A percentile compares a stretch with the other conserved stretches of the same genome.
Evolutionary conservation across 1,140 invertebrate species (phyloP).

Genomic region (Potamilus streckersoni): DNA sequence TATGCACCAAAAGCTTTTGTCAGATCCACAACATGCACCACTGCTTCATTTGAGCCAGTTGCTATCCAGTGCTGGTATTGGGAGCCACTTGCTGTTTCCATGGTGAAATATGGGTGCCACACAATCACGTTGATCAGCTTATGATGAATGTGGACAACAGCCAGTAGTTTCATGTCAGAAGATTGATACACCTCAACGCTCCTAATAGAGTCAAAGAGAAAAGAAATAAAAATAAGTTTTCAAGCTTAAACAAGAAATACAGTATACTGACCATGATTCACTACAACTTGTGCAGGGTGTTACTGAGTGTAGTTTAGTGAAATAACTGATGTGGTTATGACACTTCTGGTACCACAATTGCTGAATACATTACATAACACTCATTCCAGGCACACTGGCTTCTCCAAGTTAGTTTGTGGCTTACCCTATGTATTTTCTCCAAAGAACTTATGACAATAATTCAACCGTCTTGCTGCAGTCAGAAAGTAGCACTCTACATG

Average conservation of each 20-base stretch:
- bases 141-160: conserved; percentile 66
- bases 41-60: conserved; percentile 71
- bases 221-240: background rate
- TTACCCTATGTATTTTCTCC: no score
- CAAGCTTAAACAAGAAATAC: background rate
- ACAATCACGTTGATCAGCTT: conserved; percentile 75
- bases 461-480: no score
- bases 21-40: conserved; percentile 73
- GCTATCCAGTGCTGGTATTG: conserved; percentile 76
- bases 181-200: conserved; percentile 56
- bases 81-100: conserved; percentile 70
- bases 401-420: no score
- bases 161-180: conserved; percentile 55
- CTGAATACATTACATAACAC: no score
- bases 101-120: conserved; percentile 80
- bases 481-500: no score
- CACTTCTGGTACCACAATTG: no score
- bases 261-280: background rate
- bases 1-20: conserved; percentile 24
- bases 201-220: conserved; percentile 37
- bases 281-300: no score
- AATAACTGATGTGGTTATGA: no score
- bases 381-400: no score
- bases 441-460: no score
- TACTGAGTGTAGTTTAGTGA: no score